These are phyloP conservation scores for Dryococelus australis DNA, from an alignment of 2,888 invertebrate species.

Conservation along the genomic window DNA sequence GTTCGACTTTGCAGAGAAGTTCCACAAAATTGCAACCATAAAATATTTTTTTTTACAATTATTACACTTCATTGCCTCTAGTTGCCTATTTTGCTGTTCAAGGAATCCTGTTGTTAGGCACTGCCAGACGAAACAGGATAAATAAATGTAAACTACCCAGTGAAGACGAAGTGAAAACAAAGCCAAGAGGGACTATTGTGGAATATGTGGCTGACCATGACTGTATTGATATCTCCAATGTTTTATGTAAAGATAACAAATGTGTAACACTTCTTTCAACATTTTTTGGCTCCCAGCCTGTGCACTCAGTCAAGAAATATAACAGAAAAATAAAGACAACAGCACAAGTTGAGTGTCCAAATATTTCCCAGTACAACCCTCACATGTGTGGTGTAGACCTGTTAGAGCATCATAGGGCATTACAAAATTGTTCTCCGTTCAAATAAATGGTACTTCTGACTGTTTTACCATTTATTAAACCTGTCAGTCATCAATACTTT, in stretches of 20 bases:
- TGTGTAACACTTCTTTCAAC: neutral
- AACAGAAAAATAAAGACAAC: neutral
- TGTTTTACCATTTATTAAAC: too few relatives aligned
- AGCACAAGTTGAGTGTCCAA: neutral
- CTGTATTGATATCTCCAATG: neutral
- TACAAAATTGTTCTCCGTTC: too few relatives aligned
- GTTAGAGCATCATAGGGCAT: too few relatives aligned
- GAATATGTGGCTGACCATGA: neutral
- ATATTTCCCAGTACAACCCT: neutral
- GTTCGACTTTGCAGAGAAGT: conserved; percentile 44
- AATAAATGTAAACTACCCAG: neutral
- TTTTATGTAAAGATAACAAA: neutral
- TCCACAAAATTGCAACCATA: conserved; percentile 45
- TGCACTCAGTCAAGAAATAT: neutral
- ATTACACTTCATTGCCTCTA: conserved; percentile 51
- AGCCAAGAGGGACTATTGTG: neutral
- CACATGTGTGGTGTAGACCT: too few relatives aligned
- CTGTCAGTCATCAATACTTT: too few relatives aligned
- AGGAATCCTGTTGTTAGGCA: conserved; percentile 48
- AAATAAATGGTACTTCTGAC: too few relatives aligned
- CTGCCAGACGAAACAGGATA: neutral
- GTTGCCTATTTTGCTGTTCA: conserved; percentile 47
- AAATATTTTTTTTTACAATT: conserved; percentile 54
- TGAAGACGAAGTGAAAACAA: neutral
- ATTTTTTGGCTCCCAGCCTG: neutral